Conservation (phyloP, 2,113 vertebrate genomes). For the Trogon melanurus region DNA sequence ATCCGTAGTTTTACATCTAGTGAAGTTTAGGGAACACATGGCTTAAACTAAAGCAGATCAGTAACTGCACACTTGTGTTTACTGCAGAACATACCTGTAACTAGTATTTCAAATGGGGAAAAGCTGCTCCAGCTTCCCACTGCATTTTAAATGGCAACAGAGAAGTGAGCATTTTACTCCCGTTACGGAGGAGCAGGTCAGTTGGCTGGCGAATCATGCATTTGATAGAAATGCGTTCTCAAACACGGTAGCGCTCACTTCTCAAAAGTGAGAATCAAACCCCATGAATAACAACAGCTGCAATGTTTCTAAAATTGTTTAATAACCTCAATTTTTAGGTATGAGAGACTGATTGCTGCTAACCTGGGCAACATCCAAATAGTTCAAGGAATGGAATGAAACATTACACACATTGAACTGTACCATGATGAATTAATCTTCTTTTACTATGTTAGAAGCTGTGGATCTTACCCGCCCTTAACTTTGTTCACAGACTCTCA, state of each 20-base stretch:
- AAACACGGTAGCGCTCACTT: neutral
- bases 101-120: neutral
- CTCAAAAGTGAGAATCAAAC: neutral
- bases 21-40: rapidly evolving
- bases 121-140: neutral
- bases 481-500: neutral
- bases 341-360: neutral
- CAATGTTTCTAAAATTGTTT: neutral
- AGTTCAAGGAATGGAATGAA: neutral
- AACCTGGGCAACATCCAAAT: neutral
- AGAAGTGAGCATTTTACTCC: neutral
- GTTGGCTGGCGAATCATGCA: neutral
- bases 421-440: neutral
- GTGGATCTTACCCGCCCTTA: neutral
- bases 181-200: neutral
- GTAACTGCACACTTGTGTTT: neutral
- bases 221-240: neutral
- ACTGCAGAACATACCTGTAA: neutral
- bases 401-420: neutral
- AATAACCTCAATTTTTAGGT: rapidly evolving
- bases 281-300: neutral
- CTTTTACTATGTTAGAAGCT: neutral
- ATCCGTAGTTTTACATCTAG: neutral
- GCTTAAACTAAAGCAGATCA: neutral
- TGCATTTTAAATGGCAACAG: neutral